A percentile compares a stretch with the other conserved stretches of the same genome.
Conservation (phyloP, 1,140 invertebrate species). For the Microvelia longipes region DNA sequence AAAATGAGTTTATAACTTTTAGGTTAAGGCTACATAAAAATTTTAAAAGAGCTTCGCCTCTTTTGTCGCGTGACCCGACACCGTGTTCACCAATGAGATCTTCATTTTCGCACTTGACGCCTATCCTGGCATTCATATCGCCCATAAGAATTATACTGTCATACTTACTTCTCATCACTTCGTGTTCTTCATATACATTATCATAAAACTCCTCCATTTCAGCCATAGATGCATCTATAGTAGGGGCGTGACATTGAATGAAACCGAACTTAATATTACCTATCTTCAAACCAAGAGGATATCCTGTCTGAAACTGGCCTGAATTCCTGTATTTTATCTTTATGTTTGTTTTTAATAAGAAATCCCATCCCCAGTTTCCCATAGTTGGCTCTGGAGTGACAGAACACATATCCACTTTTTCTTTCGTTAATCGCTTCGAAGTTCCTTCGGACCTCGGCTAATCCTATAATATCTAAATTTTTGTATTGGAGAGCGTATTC, state of each 20-base stretch:
- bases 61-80: background rate
- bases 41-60: background rate
- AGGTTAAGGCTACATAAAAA: background rate
- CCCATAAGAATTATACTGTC: background rate
- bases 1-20: background rate
- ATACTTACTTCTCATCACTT: background rate
- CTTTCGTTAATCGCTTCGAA: background rate
- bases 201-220: background rate
- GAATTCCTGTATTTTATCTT: background rate
- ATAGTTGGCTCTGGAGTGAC: background rate
- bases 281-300: background rate
- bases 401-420: background rate
- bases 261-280: background rate
- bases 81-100: background rate
- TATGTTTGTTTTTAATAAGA: background rate
- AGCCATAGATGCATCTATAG: background rate
- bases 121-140: constrained; percentile 1
- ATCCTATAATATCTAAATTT: background rate
- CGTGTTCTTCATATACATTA: background rate
- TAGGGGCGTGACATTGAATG: constrained; percentile 1
- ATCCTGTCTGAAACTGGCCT: background rate
- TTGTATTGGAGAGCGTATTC: background rate
- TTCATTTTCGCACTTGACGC: background rate
- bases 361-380: background rate
- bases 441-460: background rate